Evolutionary conservation across 2,888 invertebrate species (phyloP).

Genomic region (Yponomeuta evonymella): DNA sequence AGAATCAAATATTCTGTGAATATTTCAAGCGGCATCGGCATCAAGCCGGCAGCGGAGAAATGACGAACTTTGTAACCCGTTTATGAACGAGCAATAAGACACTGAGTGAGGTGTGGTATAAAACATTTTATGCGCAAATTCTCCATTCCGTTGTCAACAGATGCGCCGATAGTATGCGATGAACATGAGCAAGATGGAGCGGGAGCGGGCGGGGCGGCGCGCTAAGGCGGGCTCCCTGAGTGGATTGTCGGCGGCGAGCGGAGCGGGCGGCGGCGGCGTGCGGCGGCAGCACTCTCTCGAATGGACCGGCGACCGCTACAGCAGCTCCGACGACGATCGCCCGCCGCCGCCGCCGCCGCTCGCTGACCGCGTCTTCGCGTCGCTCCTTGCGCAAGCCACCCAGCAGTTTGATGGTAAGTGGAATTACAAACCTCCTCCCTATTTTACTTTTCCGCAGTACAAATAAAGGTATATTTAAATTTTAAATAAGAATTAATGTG

Average conservation of each 20-base stretch:
- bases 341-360: slow-evolving; percentile 68
- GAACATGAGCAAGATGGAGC: slow-evolving; percentile 36
- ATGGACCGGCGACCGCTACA: slow-evolving; percentile 76
- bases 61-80: too few species aligned
- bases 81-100: too few species aligned
- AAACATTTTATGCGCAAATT: too few species aligned
- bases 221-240: slow-evolving; percentile 34
- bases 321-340: slow-evolving; percentile 73
- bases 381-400: slow-evolving; percentile 70
- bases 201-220: slow-evolving; percentile 57
- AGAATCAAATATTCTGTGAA: too few species aligned
- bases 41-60: too few species aligned
- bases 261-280: slow-evolving; percentile 38
- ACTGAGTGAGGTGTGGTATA: too few species aligned
- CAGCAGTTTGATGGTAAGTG: slow-evolving; percentile 70
- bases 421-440: background rate
- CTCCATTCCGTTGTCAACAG: slow-evolving; percentile 29
- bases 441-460: too few species aligned
- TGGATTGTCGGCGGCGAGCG: slow-evolving; percentile 31
- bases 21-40: too few species aligned
- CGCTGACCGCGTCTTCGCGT: slow-evolving; percentile 71
- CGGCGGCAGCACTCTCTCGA: slow-evolving; percentile 76
- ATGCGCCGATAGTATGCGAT: slow-evolving; percentile 53
- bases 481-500: too few species aligned
- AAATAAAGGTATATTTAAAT: too few species aligned